Base-by-base conservation (phyloP, 2,113 vertebrate genomes). In the Microcebus murinus region DNA sequence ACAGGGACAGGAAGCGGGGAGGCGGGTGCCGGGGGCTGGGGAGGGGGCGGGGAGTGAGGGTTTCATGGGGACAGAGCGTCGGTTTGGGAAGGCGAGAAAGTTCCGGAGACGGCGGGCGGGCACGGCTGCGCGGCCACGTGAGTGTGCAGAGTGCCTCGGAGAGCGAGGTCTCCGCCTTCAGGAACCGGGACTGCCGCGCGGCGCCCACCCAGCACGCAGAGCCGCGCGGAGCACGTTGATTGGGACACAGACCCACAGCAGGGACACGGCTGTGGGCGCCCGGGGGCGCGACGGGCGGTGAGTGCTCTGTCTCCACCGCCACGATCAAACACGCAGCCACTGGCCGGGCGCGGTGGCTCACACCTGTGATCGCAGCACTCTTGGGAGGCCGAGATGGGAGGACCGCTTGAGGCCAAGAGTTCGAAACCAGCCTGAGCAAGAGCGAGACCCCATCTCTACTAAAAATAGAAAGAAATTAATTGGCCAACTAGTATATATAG, bases 101-200 rank as follows among this genome's bases (percentile, higher is more conserved):
- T 61, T 80, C 84, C 39, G n/a, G 57, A 67, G 14, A 4, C 1
- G 65, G 10, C 1, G 8, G 15, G 36, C 18, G 42, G 34, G 10
- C 12, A 11, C 5, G 0, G 59, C 1, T 5, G 18, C 3, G 13
- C 4, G 0, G 21, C 34, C 0, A 6, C 1, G 61, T 36, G 77
- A 45, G 4, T 20, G 13, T 0, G 1, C n/a, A 36, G 63, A 15
- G 21, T 1, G 29, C n/a, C 23, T n/a, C 1, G 18, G 14, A 79
- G 42, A 90, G 36, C n/a, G 45, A 31, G 31, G 14, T 45, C 61
- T 63, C 4, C 18, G 17, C n/a, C 29, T 70, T 63, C 48, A 25
- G 68, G 50, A 68, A 3, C 2, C 42, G 70, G 74, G 73, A 36
- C 68, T 59, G 27, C 15, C 50, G 14, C 48, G 20, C 31, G 39